These are phyloP conservation scores for Harpalus rubripes DNA, from an alignment of 2,888 invertebrate genomes.

Conservation along the genomic window DNA sequence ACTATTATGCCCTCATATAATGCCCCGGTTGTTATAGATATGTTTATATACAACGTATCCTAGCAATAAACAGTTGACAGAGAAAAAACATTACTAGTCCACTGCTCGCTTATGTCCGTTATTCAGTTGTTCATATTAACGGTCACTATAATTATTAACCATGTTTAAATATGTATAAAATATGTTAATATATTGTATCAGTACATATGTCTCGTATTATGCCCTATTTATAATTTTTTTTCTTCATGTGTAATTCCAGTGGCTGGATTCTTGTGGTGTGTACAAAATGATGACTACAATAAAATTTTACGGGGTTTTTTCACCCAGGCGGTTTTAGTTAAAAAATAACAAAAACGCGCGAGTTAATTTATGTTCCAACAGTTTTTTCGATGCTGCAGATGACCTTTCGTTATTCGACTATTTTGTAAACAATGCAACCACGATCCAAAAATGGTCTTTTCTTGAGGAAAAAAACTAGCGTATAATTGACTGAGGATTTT, in stretches of 20 bases:
- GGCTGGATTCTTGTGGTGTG: constrained; percentile 36
- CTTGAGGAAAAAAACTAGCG: constrained; percentile 17
- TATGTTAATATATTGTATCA: too few relatives aligned
- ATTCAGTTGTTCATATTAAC: too few relatives aligned
- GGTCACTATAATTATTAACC: too few relatives aligned
- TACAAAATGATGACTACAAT: constrained; percentile 60
- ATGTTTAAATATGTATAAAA: too few relatives aligned
- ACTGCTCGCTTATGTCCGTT: too few relatives aligned
- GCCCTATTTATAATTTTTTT: constrained; percentile 8
- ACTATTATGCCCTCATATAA: too few relatives aligned
- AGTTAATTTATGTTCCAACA: constrained; percentile 63
- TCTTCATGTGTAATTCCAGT: constrained; percentile 5
- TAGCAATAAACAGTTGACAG: too few relatives aligned
- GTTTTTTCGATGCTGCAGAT: constrained; percentile 35
- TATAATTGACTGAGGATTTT: constrained; percentile 43
- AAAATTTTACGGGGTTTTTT: constrained; percentile 64
- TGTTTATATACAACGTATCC: too few relatives aligned
- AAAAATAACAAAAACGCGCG: constrained; percentile 64
- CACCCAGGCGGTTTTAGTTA: constrained; percentile 46
- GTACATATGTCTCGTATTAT: too few relatives aligned
- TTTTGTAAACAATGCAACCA: constrained; percentile 65
- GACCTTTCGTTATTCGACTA: constrained; percentile 59
- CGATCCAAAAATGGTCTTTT: constrained; percentile 36
- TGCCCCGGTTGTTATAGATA: too few relatives aligned
- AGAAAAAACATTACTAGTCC: too few relatives aligned